Percentiles rank a stretch among this genome's conserved stretches.
These are phyloP conservation scores for Agrochola macilenta DNA, from an alignment of 2,888 invertebrate genomes.

Conservation along the genomic window DNA sequence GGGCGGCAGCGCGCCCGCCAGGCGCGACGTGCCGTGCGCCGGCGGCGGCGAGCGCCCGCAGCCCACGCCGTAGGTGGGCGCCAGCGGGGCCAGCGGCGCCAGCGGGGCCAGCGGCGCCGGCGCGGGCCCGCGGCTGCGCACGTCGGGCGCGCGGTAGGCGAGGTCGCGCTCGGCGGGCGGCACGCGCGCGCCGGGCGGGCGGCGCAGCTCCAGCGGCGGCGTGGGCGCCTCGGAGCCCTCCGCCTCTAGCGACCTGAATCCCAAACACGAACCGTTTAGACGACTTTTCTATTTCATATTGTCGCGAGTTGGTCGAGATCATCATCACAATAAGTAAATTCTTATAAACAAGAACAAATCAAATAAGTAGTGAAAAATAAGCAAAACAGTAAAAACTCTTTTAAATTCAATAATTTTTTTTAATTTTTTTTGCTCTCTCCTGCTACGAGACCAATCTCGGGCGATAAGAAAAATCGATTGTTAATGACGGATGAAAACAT, in stretches of 20 bases:
- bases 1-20: conserved; percentile 50
- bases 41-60: conserved; percentile 69
- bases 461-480: background rate
- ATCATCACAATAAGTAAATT: background rate
- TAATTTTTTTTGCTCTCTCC: no score
- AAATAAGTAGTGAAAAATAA: background rate
- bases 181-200: conserved; percentile 91
- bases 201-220: conserved; percentile 94
- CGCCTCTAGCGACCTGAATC: conserved; percentile 89
- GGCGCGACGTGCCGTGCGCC: conserved; percentile 64
- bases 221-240: conserved; percentile 92
- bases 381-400: no score
- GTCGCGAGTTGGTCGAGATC: background rate
- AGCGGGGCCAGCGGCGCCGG: conserved; percentile 78
- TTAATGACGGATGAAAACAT: background rate
- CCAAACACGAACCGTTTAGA: background rate
- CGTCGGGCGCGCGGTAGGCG: conserved; percentile 87
- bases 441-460: background rate
- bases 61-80: conserved; percentile 40
- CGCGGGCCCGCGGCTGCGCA: conserved; percentile 50
- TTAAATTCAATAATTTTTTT: no score
- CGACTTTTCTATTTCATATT: background rate
- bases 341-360: background rate
- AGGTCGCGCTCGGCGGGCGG: conserved; percentile 80
- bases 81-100: conserved; percentile 29